Evolutionary conservation across 2,888 invertebrate species (phyloP).

Genomic region (Troglohyphantes excavatus): DNA sequence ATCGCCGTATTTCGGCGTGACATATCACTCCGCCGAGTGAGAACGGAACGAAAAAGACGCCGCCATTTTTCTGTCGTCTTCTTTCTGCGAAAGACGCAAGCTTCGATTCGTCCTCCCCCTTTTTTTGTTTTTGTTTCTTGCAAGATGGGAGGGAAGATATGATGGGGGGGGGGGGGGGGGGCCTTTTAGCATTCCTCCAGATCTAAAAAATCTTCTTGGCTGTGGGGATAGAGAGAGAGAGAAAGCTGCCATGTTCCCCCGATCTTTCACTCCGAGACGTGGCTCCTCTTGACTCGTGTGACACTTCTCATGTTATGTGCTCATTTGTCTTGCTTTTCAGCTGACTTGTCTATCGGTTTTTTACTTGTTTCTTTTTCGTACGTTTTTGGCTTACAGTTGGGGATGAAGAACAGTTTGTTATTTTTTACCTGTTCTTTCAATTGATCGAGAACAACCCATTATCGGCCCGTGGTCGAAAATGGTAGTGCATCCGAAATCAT

Average conservation of each 20-base stretch:
- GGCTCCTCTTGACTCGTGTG: constrained; percentile 54
- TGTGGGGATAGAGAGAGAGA: background rate
- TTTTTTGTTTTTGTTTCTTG: background rate
- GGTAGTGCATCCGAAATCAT: too few relatives aligned
- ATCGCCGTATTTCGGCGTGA: constrained; percentile 37
- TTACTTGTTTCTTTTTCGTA: background rate
- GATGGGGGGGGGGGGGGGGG: constrained; percentile 30
- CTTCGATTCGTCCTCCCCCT: background rate
- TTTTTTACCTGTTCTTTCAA: too few relatives aligned
- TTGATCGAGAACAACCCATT: too few relatives aligned
- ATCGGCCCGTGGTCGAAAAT: too few relatives aligned
- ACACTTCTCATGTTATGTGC: constrained; percentile 63
- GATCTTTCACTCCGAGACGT: constrained; percentile 37
- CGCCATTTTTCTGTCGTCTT: too few relatives aligned
- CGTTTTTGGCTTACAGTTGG: constrained; percentile 39
- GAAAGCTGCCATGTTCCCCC: constrained; percentile 13
- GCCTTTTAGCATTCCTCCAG: constrained; percentile 63
- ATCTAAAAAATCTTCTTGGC: constrained; percentile 33
- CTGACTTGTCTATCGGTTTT: background rate
- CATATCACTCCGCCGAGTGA: constrained; percentile 14
- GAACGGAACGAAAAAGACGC: background rate
- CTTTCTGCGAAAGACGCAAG: too few relatives aligned
- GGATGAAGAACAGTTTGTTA: too few relatives aligned
- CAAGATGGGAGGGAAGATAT: constrained; percentile 21
- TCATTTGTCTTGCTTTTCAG: constrained; percentile 68